A percentile compares a stretch with the other conserved stretches of the same genome.
phyloP scores from a whole-genome alignment of 2,888 invertebrate species.

The Oasisia sp. region DNA sequence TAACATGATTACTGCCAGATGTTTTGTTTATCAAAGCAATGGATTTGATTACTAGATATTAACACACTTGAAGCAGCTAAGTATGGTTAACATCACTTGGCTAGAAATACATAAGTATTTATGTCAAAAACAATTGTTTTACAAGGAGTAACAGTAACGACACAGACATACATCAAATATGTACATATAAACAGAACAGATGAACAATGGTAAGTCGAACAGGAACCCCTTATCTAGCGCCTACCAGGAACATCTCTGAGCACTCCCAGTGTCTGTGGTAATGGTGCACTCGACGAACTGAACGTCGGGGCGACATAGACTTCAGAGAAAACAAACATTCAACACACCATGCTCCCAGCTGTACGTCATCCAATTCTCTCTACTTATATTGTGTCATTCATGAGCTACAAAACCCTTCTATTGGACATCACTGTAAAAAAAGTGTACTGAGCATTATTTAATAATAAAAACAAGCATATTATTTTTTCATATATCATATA shows the following conservation, averaged over 20 bases:
- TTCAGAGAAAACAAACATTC: background rate
- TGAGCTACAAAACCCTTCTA: background rate
- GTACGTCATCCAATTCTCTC: background rate
- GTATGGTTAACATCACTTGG: no score
- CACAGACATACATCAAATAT: background rate
- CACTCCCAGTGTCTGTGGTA: background rate
- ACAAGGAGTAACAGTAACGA: background rate
- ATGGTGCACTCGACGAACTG: background rate
- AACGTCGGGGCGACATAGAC: background rate
- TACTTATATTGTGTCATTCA: background rate
- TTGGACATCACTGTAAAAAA: no score
- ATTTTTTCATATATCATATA: no score
- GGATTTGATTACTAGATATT: no score
- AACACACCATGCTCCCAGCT: background rate
- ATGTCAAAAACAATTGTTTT: background rate
- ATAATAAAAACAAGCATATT: no score
- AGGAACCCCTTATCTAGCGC: background rate
- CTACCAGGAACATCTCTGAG: background rate
- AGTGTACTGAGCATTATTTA: no score
- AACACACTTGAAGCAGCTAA: no score
- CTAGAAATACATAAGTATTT: background rate
- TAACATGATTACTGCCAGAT: no score
- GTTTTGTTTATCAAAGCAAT: no score
- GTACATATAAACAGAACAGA: background rate
- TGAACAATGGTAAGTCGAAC: background rate